A percentile compares a stretch with the other conserved stretches of the same genome.
These are phyloP conservation scores for Lepilemur septentrionalis DNA, from an alignment of 2,797 vertebrate species.

Conservation along the genomic window DNA sequence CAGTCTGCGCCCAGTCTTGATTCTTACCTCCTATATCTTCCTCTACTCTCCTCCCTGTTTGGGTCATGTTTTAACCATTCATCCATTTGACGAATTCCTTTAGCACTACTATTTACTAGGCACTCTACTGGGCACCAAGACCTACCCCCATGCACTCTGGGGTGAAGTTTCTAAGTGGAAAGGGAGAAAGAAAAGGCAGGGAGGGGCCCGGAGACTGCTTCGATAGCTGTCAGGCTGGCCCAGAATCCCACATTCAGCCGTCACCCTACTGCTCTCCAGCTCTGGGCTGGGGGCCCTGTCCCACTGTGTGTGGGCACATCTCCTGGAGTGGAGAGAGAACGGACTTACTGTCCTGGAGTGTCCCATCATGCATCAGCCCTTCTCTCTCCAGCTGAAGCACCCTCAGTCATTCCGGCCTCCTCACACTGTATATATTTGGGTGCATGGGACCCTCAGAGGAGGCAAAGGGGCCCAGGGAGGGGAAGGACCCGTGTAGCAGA, in stretches of 20 bases:
- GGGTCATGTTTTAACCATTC: not conserved
- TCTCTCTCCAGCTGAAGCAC: not conserved
- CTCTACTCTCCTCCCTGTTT: not conserved
- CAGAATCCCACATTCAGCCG: not conserved
- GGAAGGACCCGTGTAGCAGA: not conserved
- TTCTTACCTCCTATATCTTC: not conserved
- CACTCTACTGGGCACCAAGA: not conserved
- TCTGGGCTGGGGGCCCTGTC: no score
- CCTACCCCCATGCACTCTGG: not conserved
- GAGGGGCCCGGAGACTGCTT: no score
- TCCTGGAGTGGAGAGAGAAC: not conserved
- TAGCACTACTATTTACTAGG: not conserved
- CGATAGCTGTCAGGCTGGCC: not conserved
- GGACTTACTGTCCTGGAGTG: not conserved
- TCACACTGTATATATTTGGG: not conserved
- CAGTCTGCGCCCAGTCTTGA: not conserved
- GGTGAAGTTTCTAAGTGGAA: not conserved
- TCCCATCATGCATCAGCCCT: not conserved
- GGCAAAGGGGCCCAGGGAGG: not conserved
- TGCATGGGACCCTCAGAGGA: not conserved
- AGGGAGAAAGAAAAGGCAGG: not conserved
- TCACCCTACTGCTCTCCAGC: not conserved
- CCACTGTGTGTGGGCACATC: not conserved
- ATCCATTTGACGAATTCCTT: not conserved
- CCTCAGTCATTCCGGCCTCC: not conserved